These are phyloP conservation scores for Nibea coibor DNA, from an alignment of 2,113 vertebrate species.

Conservation along the genomic window DNA sequence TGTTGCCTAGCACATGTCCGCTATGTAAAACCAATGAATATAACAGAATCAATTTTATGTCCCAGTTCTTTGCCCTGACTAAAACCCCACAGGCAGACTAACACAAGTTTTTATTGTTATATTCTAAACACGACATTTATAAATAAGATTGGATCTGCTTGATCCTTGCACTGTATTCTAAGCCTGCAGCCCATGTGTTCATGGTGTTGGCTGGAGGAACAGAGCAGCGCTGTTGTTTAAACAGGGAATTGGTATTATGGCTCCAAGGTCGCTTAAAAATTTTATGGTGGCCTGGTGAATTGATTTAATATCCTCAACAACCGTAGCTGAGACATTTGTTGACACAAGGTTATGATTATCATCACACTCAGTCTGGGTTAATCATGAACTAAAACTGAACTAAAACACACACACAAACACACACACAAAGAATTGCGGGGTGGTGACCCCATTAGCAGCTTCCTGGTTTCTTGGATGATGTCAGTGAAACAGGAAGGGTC, in stretches of 20 bases:
- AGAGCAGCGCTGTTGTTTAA: conserved; percentile 31
- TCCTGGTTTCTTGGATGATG: conserved; percentile 60
- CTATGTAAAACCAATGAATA: conserved; percentile 23
- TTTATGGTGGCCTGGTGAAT: conserved; percentile 14
- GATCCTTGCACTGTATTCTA: background rate
- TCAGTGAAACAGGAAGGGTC: conserved; percentile 61
- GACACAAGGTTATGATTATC: conserved; percentile 19
- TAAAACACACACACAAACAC: background rate
- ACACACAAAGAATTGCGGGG: background rate
- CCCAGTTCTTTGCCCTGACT: conserved; percentile 44
- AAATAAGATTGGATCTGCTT: background rate
- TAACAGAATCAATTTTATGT: conserved; percentile 19
- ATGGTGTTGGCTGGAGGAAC: background rate
- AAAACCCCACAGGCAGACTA: background rate
- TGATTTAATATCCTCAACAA: conserved; percentile 53
- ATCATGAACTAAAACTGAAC: background rate
- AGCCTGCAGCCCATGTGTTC: conserved; percentile 1
- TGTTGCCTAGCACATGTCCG: background rate
- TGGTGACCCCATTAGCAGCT: conserved; percentile 28
- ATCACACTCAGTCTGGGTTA: background rate
- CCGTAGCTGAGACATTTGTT: conserved; percentile 18
- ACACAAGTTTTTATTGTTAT: background rate
- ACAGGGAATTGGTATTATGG: conserved; percentile 15
- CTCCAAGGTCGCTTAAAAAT: background rate
- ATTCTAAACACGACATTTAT: background rate